Evolutionary conservation across 2,797 vertebrate genomes (phyloP).

Genomic region (Malacoraja senta): DNA sequence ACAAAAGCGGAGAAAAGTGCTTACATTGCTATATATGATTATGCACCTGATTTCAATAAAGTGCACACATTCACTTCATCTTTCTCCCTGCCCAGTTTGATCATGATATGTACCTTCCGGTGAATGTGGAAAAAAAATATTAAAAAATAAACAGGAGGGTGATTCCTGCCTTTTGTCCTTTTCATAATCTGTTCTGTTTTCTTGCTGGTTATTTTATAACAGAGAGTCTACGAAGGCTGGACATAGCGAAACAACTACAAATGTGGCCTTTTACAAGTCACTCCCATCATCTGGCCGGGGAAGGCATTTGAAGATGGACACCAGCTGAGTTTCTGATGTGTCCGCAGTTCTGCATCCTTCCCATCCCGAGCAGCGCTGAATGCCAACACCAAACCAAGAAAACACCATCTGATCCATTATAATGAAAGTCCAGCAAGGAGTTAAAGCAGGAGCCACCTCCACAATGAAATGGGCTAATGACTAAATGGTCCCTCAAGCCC

Average conservation of each 20-base stretch:
- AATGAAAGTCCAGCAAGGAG: conserved; percentile 99
- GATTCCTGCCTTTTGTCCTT: not conserved
- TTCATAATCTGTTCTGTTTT: not conserved
- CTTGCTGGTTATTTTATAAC: not conserved
- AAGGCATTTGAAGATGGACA: conserved; percentile 44
- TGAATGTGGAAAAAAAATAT: not conserved
- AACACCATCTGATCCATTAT: conserved; percentile 95
- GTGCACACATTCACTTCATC: not conserved
- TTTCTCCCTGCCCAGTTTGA: not conserved
- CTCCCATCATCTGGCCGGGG: conserved; percentile 77
- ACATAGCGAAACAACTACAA: conserved; percentile 50
- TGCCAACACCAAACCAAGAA: conserved; percentile 72
- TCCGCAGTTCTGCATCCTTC: not conserved
- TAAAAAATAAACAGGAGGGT: not conserved
- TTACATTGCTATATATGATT: not conserved
- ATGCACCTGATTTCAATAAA: conserved; percentile 5
- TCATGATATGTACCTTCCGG: not conserved
- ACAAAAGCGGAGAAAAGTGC: not conserved
- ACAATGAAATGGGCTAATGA: conserved; percentile 95
- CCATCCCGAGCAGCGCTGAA: conserved; percentile 52
- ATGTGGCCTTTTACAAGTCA: conserved; percentile 66
- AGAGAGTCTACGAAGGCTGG: not conserved
- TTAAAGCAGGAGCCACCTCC: conserved; percentile 95
- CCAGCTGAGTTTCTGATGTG: conserved; percentile 59
- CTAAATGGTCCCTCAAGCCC: conserved; percentile 80